Conservation (phyloP, 2,113 vertebrate species). For the Trochalopteron elliotii region DNA sequence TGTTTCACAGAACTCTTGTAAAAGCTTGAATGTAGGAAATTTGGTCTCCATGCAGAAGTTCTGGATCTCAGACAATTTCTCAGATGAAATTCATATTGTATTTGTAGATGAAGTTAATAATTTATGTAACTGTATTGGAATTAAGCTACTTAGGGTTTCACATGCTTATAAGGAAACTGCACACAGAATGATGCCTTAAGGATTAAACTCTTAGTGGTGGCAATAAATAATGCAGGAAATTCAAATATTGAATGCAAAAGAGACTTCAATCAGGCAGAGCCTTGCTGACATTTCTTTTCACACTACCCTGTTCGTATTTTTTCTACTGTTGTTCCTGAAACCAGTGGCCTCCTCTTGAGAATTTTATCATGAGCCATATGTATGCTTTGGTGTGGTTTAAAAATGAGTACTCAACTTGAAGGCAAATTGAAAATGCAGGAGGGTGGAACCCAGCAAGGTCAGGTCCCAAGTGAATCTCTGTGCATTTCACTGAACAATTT, state of each 20-base stretch:
- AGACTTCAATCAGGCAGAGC: background rate
- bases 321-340: constrained; percentile 15
- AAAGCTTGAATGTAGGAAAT: background rate
- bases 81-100: background rate
- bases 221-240: constrained; percentile 64
- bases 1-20: background rate
- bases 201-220: constrained; percentile 25
- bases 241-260: background rate
- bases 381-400: background rate
- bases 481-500: background rate
- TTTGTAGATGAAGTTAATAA: constrained; percentile 61
- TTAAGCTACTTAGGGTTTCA: constrained; percentile 39
- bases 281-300: constrained; percentile 35
- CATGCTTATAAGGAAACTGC: constrained; percentile 13
- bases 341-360: background rate
- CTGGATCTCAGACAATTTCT: background rate
- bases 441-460: background rate
- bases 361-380: background rate
- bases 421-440: background rate
- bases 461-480: background rate
- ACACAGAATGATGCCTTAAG: constrained; percentile 29
- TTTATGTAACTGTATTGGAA: constrained; percentile 38
- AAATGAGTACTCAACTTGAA: background rate
- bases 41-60: background rate
- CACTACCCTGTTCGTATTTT: background rate